Evolutionary conservation across 2,888 invertebrate species (phyloP).

Genomic region (Melanchra persicariae): DNA sequence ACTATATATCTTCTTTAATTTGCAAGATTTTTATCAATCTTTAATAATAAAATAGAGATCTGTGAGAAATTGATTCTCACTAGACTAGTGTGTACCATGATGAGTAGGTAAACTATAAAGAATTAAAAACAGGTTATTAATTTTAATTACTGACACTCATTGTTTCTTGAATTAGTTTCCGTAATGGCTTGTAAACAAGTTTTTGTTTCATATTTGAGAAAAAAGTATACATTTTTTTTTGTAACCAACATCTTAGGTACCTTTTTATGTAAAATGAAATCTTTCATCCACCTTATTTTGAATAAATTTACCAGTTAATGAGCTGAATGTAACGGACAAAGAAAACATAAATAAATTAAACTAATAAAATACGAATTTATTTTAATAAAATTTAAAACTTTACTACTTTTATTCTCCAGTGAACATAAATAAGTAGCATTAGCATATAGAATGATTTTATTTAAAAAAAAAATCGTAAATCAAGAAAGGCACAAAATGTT

Average conservation of each 20-base stretch:
- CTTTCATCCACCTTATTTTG: not conserved
- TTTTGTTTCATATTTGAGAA: not conserved
- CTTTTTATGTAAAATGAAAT: conserved; percentile 12
- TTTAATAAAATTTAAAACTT: conserved; percentile 16
- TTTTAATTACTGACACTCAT: too few species aligned
- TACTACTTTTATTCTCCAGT: conserved; percentile 4
- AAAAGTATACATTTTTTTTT: not conserved
- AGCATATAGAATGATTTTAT: conserved; percentile 39
- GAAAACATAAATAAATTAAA: conserved; percentile 39
- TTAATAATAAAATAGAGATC: not conserved
- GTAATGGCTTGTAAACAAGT: too few species aligned
- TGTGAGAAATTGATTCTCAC: not conserved
- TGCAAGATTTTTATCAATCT: not conserved
- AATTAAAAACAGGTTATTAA: not conserved
- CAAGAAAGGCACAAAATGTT: not conserved
- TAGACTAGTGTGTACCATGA: not conserved
- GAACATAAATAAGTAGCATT: conserved; percentile 38
- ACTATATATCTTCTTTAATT: not conserved
- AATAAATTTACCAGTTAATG: conserved; percentile 42
- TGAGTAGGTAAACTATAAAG: not conserved
- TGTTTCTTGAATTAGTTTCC: too few species aligned
- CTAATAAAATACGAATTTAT: conserved; percentile 20
- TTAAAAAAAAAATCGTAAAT: conserved; percentile 26
- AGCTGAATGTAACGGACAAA: conserved; percentile 2
- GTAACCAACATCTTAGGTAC: not conserved